Percentiles rank a stretch among this genome's conserved stretches.
Conservation (phyloP, 1,140 invertebrate genomes). For the Eriocheir sinensis region DNA sequence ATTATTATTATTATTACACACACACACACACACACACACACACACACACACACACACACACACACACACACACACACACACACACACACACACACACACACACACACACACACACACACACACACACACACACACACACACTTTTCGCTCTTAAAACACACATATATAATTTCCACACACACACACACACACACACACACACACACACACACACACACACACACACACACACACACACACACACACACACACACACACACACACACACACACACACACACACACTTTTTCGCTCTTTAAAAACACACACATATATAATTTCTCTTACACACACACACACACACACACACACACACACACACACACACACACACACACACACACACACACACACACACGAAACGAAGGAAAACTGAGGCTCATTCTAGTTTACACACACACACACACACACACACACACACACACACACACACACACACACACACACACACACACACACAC, state of each 20-base stretch:
- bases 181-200: slow-evolving; percentile 15
- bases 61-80: slow-evolving; percentile 16
- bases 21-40: slow-evolving; percentile 45
- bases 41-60: neutral
- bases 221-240: slow-evolving; percentile 9
- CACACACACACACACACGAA: no score
- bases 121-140: neutral
- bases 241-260: neutral
- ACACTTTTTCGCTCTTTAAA: no score
- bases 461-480: no score
- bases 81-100: neutral
- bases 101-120: neutral
- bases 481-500: no score
- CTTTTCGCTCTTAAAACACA: neutral
- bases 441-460: no score
- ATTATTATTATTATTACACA: no score
- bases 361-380: no score
- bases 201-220: neutral
- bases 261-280: neutral
- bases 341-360: neutral
- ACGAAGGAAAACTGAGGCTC: no score
- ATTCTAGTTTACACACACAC: no score
- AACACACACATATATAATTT: neutral
- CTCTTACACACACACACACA: neutral
- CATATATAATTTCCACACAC: neutral